Conservation (phyloP, 2,888 invertebrate genomes). For the Caenorhabditis plicata region DNA sequence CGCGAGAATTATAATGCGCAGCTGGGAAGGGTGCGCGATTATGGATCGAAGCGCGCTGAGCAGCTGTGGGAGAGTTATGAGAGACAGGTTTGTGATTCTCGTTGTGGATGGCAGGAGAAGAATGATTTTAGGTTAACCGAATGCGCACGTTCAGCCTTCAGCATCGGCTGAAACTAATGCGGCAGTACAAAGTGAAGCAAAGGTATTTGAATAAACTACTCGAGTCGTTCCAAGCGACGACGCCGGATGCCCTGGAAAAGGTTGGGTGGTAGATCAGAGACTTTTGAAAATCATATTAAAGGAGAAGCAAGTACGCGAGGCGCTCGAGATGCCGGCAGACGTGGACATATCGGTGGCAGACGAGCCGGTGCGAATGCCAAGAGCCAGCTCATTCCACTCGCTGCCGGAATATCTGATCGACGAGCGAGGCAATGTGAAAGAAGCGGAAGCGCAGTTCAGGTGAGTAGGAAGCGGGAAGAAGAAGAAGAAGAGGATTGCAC, state of each 20-base stretch:
- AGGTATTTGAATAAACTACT: conserved; percentile 62
- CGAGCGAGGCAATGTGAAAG: conserved; percentile 50
- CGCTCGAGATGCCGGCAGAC: conserved; percentile 54
- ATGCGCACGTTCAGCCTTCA: conserved; percentile 64
- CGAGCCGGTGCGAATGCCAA: conserved; percentile 35
- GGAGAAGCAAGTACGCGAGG: conserved; percentile 58
- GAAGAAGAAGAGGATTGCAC: too few species aligned
- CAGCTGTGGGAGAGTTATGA: conserved; percentile 86
- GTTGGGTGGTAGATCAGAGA: background rate
- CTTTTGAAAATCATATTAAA: conserved; percentile 16
- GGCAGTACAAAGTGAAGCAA: conserved; percentile 63
- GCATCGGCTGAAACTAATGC: conserved; percentile 63
- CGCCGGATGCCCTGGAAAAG: conserved; percentile 37
- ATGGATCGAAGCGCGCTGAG: conserved; percentile 76
- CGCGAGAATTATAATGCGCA: conserved; percentile 62
- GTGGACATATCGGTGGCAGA: too few species aligned
- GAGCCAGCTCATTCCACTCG: conserved; percentile 59
- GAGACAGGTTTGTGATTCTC: conserved; percentile 75
- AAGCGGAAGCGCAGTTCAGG: too few species aligned
- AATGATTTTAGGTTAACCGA: conserved; percentile 50
- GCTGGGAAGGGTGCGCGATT: conserved; percentile 44
- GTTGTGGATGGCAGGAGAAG: background rate
- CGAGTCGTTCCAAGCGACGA: conserved; percentile 52
- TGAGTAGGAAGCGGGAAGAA: too few species aligned
- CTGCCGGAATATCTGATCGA: conserved; percentile 62